Conservation (phyloP, 2,113 vertebrate species). For the Cheirogaleus medius region DNA sequence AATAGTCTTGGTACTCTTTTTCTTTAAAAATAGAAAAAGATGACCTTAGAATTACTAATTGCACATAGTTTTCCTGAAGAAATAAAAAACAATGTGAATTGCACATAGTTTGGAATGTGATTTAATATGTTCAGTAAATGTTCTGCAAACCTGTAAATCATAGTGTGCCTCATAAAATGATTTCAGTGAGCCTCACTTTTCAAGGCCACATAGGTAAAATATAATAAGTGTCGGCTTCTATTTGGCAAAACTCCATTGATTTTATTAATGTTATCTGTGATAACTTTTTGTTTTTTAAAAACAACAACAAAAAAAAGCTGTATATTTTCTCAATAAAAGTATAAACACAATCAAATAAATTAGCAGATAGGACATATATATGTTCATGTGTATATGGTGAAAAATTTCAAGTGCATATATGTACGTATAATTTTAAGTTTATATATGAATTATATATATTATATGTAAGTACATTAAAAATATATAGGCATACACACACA, state of each 20-base stretch:
- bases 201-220: background rate
- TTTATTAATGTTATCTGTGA: slow-evolving; percentile 14
- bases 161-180: background rate
- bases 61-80: background rate
- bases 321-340: background rate
- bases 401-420: background rate
- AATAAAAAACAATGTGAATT: background rate
- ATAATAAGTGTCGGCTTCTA: background rate
- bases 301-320: background rate
- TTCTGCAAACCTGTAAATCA: background rate
- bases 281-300: slow-evolving; percentile 5
- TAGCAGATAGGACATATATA: background rate
- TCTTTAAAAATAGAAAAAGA: background rate
- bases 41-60: background rate
- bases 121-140: slow-evolving; percentile 32
- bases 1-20: background rate
- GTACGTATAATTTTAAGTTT: background rate
- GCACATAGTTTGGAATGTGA: background rate
- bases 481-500: background rate
- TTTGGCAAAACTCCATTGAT: background rate
- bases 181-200: background rate
- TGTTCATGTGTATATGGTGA: background rate
- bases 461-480: background rate
- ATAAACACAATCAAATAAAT: background rate
- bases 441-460: background rate